A percentile compares a stretch with the other conserved stretches of the same genome.
Evolutionary conservation across 2,888 invertebrate genomes (phyloP).

Genomic region (Taphrorychus bicolor): DNA sequence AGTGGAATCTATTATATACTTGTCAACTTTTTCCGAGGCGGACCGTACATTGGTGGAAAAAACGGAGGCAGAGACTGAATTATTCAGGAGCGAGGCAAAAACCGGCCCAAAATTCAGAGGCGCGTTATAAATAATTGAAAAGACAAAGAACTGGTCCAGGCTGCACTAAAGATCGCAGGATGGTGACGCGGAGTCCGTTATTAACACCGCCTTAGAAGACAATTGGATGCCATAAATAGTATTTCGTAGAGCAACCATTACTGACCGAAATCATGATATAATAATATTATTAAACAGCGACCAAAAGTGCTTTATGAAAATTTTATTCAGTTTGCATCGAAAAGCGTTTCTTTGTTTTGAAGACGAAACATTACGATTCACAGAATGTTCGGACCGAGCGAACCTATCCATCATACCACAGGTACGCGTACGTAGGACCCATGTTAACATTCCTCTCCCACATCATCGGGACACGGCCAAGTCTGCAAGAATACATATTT

Average conservation of each 20-base stretch:
- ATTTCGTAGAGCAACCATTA: no score
- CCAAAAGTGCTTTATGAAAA: conserved; percentile 4
- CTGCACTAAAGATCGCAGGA: conserved; percentile 36
- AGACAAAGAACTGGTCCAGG: conserved; percentile 35
- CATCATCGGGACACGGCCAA: conserved; percentile 38
- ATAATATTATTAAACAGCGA: not conserved
- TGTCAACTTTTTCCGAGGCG: conserved; percentile 18
- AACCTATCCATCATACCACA: conserved; percentile 52
- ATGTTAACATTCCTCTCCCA: conserved; percentile 51
- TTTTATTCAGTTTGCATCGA: conserved; percentile 24
- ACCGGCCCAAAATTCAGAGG: conserved; percentile 32
- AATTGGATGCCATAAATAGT: not conserved
- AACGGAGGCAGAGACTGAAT: conserved; percentile 15
- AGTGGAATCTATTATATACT: conserved; percentile 21
- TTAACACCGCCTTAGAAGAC: conserved; percentile 49
- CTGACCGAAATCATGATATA: not conserved
- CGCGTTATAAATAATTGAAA: conserved; percentile 37
- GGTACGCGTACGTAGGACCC: conserved; percentile 47
- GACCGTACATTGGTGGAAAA: conserved; percentile 6
- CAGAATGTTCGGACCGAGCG: conserved; percentile 47
- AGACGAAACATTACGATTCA: conserved; percentile 45
- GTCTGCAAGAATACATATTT: conserved; percentile 29
- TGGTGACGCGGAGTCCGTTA: conserved; percentile 52
- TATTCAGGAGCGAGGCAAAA: conserved; percentile 29
- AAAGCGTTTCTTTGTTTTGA: conserved; percentile 48